Evolutionary conservation across 2,113 vertebrate genomes (phyloP), one percentile per base, ranked within the genome.

Genomic region (Apteryx mantelli): DNA sequence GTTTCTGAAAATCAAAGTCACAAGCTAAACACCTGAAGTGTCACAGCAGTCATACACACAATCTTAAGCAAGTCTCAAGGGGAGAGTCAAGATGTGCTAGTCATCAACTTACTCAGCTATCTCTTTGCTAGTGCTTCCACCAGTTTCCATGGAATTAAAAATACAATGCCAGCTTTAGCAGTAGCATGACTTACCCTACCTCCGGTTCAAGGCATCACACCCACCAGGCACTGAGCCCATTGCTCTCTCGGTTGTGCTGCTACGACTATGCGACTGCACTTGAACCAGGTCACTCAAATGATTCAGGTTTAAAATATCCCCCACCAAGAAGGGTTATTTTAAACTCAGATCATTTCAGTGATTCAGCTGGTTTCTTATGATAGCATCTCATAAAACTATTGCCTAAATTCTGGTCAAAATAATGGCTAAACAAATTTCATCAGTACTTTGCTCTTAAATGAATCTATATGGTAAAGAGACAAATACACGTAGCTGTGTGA

Each of bases 271-370:
- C 0, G 4, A 42, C 40, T 90, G 80, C 16, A 8, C 68, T 78
- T 40, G 17, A 97, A 95, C 68, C 86, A 81, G 89, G 83, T 91
- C 19, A 1, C 44, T 92, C 44, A 50, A 74, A 91, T 0, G 1
- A 81, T 58, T 42, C 69, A 74, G 30, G 44, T 76, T 91, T 88
- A 96, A 95, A 95, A 92, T 79, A 86, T 32, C 38, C 11, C 8
- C 10, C 40, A 50, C n/a, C 64, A 91, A 48, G 46, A 93, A 88
- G 24, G 71, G 42, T 34, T 88, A 93, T 91, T 84, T 93, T 93
- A 86, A 96, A 78, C 64, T 78, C 64, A 81, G 76, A 46, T 53
- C 60, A 71, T 48, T 71, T 73, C 60, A 82, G 80, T 46, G 55
- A 91, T 89, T 40, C 77, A 34, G 0, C 8, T 66, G 82, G 40